Conservation (phyloP, 2,797 vertebrate genomes). For the Halcyon smyrnensis region DNA sequence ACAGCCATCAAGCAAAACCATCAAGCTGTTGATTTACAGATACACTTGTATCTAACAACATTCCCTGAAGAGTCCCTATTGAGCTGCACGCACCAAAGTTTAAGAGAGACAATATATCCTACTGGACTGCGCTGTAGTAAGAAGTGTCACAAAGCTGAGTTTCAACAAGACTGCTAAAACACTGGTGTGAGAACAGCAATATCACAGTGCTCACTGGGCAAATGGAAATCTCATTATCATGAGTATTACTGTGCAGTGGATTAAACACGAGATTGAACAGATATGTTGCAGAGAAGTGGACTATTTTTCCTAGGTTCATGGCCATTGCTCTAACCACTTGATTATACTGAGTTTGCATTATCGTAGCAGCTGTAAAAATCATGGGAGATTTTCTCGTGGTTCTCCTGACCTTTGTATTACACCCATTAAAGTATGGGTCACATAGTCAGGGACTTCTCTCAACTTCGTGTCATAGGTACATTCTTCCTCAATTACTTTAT, state of each 20-base stretch:
- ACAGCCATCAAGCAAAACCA: neutral
- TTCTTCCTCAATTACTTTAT: slow-evolving; percentile 31
- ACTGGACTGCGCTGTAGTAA: neutral
- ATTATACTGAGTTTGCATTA: neutral
- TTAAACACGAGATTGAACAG: neutral
- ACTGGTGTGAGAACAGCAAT: neutral
- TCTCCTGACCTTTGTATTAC: neutral
- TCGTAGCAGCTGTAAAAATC: neutral
- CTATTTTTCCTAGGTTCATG: neutral
- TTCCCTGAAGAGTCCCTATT: neutral
- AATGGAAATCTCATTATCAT: neutral
- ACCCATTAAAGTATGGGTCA: neutral
- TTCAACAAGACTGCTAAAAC: neutral
- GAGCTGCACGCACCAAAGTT: neutral
- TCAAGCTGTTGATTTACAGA: neutral
- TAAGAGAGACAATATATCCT: neutral
- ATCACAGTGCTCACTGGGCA: neutral
- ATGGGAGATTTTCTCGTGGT: neutral
- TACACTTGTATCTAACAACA: neutral
- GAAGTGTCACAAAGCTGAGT: neutral
- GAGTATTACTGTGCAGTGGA: neutral
- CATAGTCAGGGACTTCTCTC: neutral
- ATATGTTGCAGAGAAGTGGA: neutral
- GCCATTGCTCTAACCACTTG: neutral
- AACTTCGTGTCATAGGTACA: neutral